Percentiles rank a stretch among this genome's conserved stretches.
These are phyloP conservation scores for Drosophila gunungcola DNA, from an alignment of 1,140 invertebrate species.

Conservation along the genomic window DNA sequence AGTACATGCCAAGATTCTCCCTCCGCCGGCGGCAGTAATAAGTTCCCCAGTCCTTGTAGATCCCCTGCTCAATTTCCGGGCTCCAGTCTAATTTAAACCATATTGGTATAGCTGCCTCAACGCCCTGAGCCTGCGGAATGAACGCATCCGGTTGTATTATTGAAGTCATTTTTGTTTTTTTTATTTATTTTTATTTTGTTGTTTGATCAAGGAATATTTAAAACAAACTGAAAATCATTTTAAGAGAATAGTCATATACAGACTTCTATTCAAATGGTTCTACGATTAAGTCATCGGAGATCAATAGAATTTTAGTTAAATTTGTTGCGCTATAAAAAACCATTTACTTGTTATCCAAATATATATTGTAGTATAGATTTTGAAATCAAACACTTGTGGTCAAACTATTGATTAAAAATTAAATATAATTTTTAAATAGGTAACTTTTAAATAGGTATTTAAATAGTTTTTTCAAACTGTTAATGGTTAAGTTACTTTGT, in stretches of 20 bases:
- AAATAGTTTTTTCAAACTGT: too few relatives aligned
- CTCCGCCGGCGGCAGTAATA: slow-evolving; percentile 62
- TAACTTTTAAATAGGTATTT: too few relatives aligned
- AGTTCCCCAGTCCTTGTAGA: slow-evolving; percentile 75
- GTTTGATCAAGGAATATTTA: slow-evolving; percentile 9
- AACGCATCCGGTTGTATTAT: slow-evolving; percentile 3
- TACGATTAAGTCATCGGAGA: background rate
- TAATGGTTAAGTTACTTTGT: too few relatives aligned
- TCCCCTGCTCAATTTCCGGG: slow-evolving; percentile 59
- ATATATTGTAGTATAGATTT: too few relatives aligned
- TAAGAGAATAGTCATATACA: background rate
- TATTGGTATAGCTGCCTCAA: slow-evolving; percentile 34
- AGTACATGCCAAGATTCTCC: slow-evolving; percentile 60
- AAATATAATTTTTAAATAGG: too few relatives aligned
- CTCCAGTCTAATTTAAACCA: slow-evolving; percentile 73
- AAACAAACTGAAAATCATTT: slow-evolving; percentile 3
- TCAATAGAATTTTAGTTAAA: too few relatives aligned
- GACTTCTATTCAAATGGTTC: slow-evolving; percentile 7
- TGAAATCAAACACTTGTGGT: too few relatives aligned
- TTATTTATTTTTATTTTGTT: slow-evolving; percentile 14
- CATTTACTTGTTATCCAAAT: too few relatives aligned
- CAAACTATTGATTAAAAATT: too few relatives aligned
- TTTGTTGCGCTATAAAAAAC: too few relatives aligned
- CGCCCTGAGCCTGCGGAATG: slow-evolving; percentile 10
- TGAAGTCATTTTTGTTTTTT: slow-evolving; percentile 35